These are phyloP conservation scores for Rhineura floridana DNA, from an alignment of 2,113 vertebrate genomes.

Conservation along the genomic window DNA sequence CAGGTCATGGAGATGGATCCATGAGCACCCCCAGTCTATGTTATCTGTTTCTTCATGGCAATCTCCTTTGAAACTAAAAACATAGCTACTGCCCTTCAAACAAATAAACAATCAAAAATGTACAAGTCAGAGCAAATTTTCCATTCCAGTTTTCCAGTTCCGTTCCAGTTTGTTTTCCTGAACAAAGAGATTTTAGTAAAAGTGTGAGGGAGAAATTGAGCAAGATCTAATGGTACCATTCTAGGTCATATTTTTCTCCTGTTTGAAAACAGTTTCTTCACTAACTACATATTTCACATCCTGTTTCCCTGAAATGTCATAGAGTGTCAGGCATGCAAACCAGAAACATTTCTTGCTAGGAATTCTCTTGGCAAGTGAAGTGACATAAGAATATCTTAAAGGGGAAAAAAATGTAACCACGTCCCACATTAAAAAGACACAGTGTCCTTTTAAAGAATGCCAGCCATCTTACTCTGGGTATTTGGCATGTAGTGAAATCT, in stretches of 20 bases:
- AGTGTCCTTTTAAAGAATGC: slow-evolving; percentile 18
- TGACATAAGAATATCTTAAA: not conserved
- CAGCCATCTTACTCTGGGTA: not conserved
- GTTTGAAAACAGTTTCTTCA: not conserved
- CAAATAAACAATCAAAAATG: no score
- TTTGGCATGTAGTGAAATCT: not conserved
- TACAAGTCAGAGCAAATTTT: no score
- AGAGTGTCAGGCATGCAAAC: slow-evolving; percentile 22
- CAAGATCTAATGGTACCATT: no score
- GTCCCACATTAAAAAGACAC: not conserved
- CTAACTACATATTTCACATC: slow-evolving; percentile 8
- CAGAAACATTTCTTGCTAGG: not conserved
- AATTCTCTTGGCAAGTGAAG: slow-evolving; percentile 12
- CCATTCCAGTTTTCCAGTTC: no score
- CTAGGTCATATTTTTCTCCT: not conserved
- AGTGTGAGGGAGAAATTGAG: no score
- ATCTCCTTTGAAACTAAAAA: no score
- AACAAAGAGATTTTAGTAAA: no score
- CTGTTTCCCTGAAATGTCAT: slow-evolving; percentile 33
- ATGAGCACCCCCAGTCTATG: no score
- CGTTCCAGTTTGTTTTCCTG: no score
- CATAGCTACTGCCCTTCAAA: no score
- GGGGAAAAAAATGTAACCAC: not conserved
- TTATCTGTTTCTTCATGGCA: no score
- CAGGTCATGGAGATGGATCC: no score